Percentiles rank a stretch among this genome's conserved stretches.
These are phyloP conservation scores for Eumeta japonica DNA, from an alignment of 1,140 invertebrate species.

Conservation along the genomic window DNA sequence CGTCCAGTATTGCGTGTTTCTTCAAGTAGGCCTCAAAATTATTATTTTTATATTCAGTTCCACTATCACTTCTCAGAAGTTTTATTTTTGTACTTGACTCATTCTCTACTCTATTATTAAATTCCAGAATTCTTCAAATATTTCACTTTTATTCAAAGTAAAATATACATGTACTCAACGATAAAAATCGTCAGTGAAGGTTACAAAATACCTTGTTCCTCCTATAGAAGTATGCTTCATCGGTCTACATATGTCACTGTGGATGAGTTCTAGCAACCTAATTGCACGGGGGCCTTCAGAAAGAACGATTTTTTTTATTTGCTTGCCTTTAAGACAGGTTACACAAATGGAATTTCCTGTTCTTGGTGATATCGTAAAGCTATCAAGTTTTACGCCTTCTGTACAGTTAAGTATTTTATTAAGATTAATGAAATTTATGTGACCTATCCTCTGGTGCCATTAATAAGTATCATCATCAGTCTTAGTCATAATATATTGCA, in stretches of 20 bases:
- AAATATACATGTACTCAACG: no score
- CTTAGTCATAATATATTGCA: no score
- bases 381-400: no score
- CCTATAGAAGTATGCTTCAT: no score
- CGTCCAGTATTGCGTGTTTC: constrained; percentile 13
- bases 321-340: constrained; percentile 19
- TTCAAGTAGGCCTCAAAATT: constrained; percentile 11
- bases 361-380: no score
- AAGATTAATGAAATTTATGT: no score
- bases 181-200: no score
- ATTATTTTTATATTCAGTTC: constrained; percentile 16
- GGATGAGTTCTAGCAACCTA: constrained; percentile 25
- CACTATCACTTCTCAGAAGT: constrained; percentile 20
- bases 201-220: constrained; percentile 39
- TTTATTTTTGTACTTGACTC: constrained; percentile 14
- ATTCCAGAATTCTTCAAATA: no score
- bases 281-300: constrained; percentile 15
- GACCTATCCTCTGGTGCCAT: constrained; percentile 20
- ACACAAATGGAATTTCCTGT: constrained; percentile 15
- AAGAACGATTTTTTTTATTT: constrained; percentile 27
- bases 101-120: constrained; percentile 15
- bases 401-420: no score
- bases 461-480: no score
- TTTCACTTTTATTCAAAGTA: no score
- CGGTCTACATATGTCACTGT: no score